Evolutionary conservation across 2,888 invertebrate genomes (phyloP).

Genomic region (Miltochrista miniata): DNA sequence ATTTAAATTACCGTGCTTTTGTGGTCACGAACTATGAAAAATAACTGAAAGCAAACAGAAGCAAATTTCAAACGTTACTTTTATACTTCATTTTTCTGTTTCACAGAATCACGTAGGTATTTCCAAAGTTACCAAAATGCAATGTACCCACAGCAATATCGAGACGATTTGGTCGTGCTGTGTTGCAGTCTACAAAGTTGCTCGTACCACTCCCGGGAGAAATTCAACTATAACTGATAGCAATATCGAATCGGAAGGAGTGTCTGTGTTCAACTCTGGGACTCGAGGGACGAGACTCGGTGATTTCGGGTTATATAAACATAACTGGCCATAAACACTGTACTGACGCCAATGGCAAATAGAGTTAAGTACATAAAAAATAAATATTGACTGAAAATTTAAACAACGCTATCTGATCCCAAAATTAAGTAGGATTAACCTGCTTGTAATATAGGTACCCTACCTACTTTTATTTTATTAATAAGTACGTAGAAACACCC

Average conservation of each 20-base stretch:
- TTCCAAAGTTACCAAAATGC: slow-evolving; percentile 10
- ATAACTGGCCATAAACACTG: not conserved
- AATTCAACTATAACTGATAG: slow-evolving; percentile 23
- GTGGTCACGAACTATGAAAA: too few species aligned
- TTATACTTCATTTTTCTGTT: not conserved
- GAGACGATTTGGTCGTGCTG: slow-evolving; percentile 23
- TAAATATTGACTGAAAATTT: too few species aligned
- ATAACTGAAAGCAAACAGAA: not conserved
- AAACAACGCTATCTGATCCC: too few species aligned
- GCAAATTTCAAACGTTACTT: not conserved
- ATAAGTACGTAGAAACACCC: too few species aligned
- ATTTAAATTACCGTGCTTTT: too few species aligned
- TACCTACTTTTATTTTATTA: too few species aligned
- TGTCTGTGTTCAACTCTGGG: slow-evolving; percentile 14
- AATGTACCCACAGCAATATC: slow-evolving; percentile 19
- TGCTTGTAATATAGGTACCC: too few species aligned
- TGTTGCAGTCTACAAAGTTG: slow-evolving; percentile 34
- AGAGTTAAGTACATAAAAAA: too few species aligned
- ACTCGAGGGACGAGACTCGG: slow-evolving; percentile 15
- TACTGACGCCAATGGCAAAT: too few species aligned
- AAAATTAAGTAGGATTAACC: too few species aligned
- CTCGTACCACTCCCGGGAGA: slow-evolving; percentile 31
- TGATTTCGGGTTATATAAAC: slow-evolving; percentile 8
- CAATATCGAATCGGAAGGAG: slow-evolving; percentile 21
- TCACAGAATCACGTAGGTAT: not conserved